A percentile compares a stretch with the other conserved stretches of the same genome.
These are phyloP conservation scores for Prionailurus bengalensis DNA, from an alignment of 2,113 vertebrate genomes.

Conservation along the genomic window DNA sequence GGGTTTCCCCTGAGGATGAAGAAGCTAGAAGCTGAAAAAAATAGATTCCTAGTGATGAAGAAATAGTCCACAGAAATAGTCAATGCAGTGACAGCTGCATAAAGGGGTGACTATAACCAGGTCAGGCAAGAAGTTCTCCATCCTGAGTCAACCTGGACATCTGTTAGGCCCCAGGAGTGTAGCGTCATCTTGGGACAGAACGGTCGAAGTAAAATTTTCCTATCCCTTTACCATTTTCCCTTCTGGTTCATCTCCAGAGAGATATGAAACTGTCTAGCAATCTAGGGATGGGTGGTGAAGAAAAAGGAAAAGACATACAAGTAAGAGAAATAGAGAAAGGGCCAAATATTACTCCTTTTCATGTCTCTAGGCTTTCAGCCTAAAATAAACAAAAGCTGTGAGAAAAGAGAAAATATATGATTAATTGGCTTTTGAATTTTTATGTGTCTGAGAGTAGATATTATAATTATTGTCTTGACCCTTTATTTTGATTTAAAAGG, in stretches of 20 bases:
- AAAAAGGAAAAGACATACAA: not conserved
- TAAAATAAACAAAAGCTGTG: not conserved
- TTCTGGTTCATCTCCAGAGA: not conserved
- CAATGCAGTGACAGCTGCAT: not conserved
- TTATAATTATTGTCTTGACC: conserved; percentile 1
- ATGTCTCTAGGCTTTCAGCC: not conserved
- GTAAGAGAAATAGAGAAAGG: not conserved
- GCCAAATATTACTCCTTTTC: not conserved
- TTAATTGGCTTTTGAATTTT: conserved; percentile 11
- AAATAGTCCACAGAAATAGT: not conserved
- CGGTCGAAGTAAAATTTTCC: not conserved
- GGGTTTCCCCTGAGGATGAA: conserved; percentile 14
- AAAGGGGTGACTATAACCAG: not conserved
- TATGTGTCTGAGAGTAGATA: not conserved
- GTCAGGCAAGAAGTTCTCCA: not conserved
- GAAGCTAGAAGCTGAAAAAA: not conserved
- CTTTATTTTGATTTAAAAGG: conserved; percentile 45
- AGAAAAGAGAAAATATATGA: conserved; percentile 20
- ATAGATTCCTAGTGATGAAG: not conserved
- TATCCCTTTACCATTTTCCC: not conserved
- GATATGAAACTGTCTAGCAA: not conserved
- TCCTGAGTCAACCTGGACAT: not conserved
- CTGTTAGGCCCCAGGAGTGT: not conserved
- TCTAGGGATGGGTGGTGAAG: not conserved
- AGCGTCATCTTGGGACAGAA: not conserved